Evolutionary conservation across 2,888 invertebrate genomes (phyloP), one percentile per base, ranked within the genome.

Genomic region (Hanleya hanleyi): DNA sequence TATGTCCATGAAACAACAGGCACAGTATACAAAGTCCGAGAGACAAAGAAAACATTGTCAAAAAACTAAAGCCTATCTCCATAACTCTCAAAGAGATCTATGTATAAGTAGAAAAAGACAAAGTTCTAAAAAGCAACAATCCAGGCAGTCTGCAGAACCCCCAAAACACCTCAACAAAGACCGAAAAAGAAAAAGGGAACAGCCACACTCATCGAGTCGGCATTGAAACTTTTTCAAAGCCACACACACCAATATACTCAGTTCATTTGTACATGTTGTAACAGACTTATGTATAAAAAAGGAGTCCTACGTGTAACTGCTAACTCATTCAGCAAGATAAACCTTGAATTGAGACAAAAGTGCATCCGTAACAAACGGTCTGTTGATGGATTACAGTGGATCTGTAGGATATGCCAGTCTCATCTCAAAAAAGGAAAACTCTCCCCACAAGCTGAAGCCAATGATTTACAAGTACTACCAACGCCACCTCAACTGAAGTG

Each of bases 361-460:
- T 70, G 70, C 37, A 29, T 70, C 6, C 26, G 38, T 15, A 22
- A 32, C 15, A 47, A 12, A 38, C 37, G 32, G 38, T 70, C 61
- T 35, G 64, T 35, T 33, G 4, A 26, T 22, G 33, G 26, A 2
- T 35, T 18, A 22, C 64, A 70, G 26, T 70, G 70, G 70, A 41
- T 70, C 4, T 70, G 70, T 36, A 38, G 41, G 1, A 70, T 64
- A 29, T 70, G 70, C 35, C 3, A 41, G 32, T 38, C 41, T 18
- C 47, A 70, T 33, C 4, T 67, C 9, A 38, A 47, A 29, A 62
- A 41, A 15, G 5, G 35, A 29, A 38, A 62, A 18, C n/a, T 70
- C 7, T 64, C 70, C 9, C 70, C 70, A 38, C 70, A 70, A 38
- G 38, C 61, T 18, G 38, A 70, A n/a, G 37, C 38, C 12, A 70